Base-by-base conservation (phyloP, 2,888 invertebrate genomes). In the Cremastinae sp. region DNA sequence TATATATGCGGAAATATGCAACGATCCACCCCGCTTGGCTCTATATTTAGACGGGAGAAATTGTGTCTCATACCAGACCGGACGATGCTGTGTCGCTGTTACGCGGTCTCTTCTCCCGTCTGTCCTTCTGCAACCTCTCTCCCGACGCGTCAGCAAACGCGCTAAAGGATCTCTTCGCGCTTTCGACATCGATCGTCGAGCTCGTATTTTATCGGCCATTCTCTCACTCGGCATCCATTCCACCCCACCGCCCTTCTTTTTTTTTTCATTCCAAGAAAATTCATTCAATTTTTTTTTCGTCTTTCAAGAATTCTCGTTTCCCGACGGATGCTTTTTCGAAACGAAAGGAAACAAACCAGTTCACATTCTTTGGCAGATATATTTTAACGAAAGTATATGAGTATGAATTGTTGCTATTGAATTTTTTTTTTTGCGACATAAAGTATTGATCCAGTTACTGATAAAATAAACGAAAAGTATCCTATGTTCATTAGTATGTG, bases 1-100 rank as follows among this genome's bases (percentile, higher is more conserved):
- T 87, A 86, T 76, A 76, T 86, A 87, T 87, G 85, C 87, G 87
- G 87, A 87, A 87, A 87, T 87, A 86, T 87, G 86, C 83, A 85
- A 84, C 84, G 81, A 86, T 59, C 81, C 82, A 85, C 83, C 84
- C 85, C 82, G 81, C 80, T 74, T n/a, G 51, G 59, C 20, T 79
- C 83, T 87, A 87, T 72, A 86, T 82, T 86, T 87, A 86, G 85
- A 81, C 80, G 79, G 78, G 80, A 82, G 83, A 87, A 87, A 87
- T 87, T 86, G 85, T 84, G 85, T 85, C 86, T 87, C 86, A 86
- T 87, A 86, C 85, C 85, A 85, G 79, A 79, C 84, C 80, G 81
- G 80, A 81, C 82, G 82, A 83, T 81, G 79, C 77, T 81, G 79
- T 69, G 79, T 41, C 47, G 70, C 78, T 56, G 76, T 73, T 66